These are phyloP conservation scores for Sarcophaga rosellei DNA, from an alignment of 2,888 invertebrate genomes.

Conservation along the genomic window DNA sequence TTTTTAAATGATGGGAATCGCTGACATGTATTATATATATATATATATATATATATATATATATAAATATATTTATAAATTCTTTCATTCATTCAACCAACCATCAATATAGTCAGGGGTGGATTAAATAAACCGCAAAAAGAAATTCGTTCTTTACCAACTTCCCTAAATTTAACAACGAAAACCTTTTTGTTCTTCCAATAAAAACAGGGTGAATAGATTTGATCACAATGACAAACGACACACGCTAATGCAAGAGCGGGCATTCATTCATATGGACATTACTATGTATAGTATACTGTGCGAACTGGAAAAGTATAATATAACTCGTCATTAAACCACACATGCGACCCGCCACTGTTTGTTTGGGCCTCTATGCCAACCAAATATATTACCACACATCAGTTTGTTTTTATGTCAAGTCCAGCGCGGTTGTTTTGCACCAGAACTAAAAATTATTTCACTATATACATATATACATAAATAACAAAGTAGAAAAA, in stretches of 20 bases:
- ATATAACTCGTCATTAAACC: constrained; percentile 43
- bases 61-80: neutral
- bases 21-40: neutral
- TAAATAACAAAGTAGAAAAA: neutral
- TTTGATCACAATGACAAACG: constrained; percentile 19
- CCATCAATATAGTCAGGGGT: constrained; percentile 40
- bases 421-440: constrained; percentile 68
- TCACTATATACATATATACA: constrained; percentile 23
- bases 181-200: constrained; percentile 22
- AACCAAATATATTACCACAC: constrained; percentile 59
- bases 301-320: constrained; percentile 49
- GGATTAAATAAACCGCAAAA: constrained; percentile 37
- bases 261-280: neutral
- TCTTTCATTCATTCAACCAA: constrained; percentile 8
- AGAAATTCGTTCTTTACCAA: constrained; percentile 34
- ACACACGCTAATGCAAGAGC: constrained; percentile 15
- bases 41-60: neutral
- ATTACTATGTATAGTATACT: constrained; percentile 10
- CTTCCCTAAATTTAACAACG: constrained; percentile 46
- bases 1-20: neutral
- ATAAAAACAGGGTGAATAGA: constrained; percentile 17
- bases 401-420: constrained; percentile 69
- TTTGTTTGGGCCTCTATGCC: constrained; percentile 60
- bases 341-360: constrained; percentile 54
- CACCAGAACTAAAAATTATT: constrained; percentile 40